Conservation (phyloP, 2,888 invertebrate genomes). For the Trypoxylon attenuatum region DNA sequence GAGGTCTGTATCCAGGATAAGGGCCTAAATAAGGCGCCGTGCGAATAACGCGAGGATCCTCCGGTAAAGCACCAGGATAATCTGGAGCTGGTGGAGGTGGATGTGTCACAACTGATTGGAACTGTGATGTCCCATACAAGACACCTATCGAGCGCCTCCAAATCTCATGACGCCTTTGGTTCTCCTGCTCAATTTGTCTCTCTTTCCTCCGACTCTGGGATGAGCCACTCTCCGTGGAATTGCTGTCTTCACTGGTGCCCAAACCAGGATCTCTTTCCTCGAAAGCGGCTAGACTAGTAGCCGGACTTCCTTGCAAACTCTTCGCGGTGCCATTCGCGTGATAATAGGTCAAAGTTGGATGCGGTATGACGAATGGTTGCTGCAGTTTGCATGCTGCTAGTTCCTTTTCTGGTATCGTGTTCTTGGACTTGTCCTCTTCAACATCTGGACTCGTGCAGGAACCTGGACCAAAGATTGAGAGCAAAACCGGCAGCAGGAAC, state of each 20-base stretch:
- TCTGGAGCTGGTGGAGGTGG: conserved; percentile 61
- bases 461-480: conserved; percentile 90
- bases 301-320: conserved; percentile 58
- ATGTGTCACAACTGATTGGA: conserved; percentile 50
- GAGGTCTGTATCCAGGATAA: conserved; percentile 30
- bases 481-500: conserved; percentile 89
- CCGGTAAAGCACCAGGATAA: conserved; percentile 61
- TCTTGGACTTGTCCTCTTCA: conserved; percentile 16
- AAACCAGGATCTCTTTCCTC: conserved; percentile 70
- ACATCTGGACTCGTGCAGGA: conserved; percentile 73
- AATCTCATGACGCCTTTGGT: conserved; percentile 46
- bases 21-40: conserved; percentile 42
- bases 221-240: conserved; percentile 70
- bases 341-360: conserved; percentile 64
- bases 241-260: conserved; percentile 72
- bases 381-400: conserved; percentile 51
- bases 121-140: conserved; percentile 64
- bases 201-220: conserved; percentile 65
- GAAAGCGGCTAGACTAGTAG: conserved; percentile 61
- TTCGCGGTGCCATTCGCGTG: conserved; percentile 43
- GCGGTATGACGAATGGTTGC: conserved; percentile 68
- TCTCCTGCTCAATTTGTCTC: conserved; percentile 32
- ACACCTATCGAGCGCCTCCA: conserved; percentile 68
- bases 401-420: conserved; percentile 30
- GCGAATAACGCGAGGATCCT: conserved; percentile 13